phyloP scores from a whole-genome alignment of 2,797 vertebrate genomes.

The Pseudochirops cupreus region DNA sequence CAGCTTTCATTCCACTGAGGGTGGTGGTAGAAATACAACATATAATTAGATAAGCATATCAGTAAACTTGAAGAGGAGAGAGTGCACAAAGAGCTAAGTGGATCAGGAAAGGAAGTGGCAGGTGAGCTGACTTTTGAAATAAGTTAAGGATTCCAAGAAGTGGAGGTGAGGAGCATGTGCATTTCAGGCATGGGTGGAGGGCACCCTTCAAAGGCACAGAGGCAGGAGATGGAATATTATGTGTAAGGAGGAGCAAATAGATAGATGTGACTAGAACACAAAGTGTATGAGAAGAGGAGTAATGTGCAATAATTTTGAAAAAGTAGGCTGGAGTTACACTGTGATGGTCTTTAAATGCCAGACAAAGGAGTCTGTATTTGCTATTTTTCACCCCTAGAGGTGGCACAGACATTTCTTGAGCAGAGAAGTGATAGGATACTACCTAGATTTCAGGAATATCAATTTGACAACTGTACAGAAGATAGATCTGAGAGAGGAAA shows the following conservation, averaged over 20 bases:
- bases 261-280: background rate
- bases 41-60: background rate
- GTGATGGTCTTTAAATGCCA: background rate
- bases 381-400: background rate
- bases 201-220: background rate
- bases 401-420: background rate
- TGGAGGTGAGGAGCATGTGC: background rate
- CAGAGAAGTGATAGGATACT: background rate
- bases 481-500: background rate
- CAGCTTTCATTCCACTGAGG: background rate
- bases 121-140: background rate
- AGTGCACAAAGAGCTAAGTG: background rate
- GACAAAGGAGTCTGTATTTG: background rate
- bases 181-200: background rate
- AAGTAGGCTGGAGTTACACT: background rate
- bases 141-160: background rate
- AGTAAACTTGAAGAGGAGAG: background rate
- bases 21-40: background rate
- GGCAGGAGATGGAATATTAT: background rate
- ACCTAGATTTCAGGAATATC: background rate
- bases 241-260: background rate
- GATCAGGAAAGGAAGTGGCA: background rate
- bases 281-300: background rate
- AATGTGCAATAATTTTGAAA: background rate
- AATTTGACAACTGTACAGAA: background rate